These are phyloP conservation scores for Standfussiana lucernea DNA, from an alignment of 2,888 invertebrate genomes.

Conservation along the genomic window DNA sequence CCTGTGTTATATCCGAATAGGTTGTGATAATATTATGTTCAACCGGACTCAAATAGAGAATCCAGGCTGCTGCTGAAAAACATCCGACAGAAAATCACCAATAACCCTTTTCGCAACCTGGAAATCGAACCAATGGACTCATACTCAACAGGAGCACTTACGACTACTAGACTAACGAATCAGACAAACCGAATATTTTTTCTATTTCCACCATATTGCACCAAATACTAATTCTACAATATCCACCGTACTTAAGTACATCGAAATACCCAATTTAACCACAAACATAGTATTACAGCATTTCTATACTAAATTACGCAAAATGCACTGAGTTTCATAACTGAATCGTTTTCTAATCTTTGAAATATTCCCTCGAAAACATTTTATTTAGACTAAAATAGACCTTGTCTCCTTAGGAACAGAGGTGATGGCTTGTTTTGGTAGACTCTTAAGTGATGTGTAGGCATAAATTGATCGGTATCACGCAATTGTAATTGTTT, in stretches of 20 bases:
- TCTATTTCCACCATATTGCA: slow-evolving; percentile 5
- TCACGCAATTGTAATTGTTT: slow-evolving; percentile 57
- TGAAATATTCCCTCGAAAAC: slow-evolving; percentile 9
- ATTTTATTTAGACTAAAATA: background rate
- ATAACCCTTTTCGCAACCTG: background rate
- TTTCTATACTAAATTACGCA: slow-evolving; percentile 58
- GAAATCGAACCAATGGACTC: background rate
- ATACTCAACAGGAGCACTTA: background rate
- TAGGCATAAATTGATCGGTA: slow-evolving; percentile 44
- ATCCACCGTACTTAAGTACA: slow-evolving; percentile 17
- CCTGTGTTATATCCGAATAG: too few relatives aligned
- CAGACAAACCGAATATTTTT: background rate
- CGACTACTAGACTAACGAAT: background rate
- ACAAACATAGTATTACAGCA: slow-evolving; percentile 58
- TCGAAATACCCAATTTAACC: slow-evolving; percentile 29
- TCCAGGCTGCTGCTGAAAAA: background rate
- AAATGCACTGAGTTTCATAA: slow-evolving; percentile 61
- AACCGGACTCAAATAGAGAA: background rate
- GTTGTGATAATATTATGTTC: background rate
- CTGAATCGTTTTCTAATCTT: slow-evolving; percentile 56
- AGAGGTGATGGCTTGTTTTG: slow-evolving; percentile 1
- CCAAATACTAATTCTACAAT: slow-evolving; percentile 31
- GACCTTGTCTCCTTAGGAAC: background rate
- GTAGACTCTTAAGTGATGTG: background rate
- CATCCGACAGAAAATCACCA: background rate